Evolutionary conservation across 2,113 vertebrate genomes (phyloP), one percentile per base, ranked within the genome.

Genomic region (Manacus vitellinus): DNA sequence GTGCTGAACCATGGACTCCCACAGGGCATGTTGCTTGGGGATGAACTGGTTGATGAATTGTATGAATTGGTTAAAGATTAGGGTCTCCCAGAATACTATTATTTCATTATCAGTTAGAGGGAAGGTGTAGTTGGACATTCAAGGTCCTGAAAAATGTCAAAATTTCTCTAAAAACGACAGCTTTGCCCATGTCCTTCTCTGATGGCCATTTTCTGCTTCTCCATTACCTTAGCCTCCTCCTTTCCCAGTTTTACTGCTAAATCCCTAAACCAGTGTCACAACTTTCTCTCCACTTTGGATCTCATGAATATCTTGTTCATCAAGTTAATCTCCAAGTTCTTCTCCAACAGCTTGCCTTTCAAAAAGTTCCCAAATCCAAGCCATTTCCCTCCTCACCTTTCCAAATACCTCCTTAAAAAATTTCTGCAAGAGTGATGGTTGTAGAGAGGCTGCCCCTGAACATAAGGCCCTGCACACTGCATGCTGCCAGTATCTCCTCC

Each of bases 381-480:
- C 9, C 7, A 3, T 43, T 85, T 92, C 8, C 7, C 14, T 67
- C 47, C 14, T 16, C 10, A 7, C 8, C n/a, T 59, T 88, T 79
- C 52, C 33, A 51, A 43, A 51, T 22, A 62, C 10, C 4, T 92
- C 20, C 33, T 20, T 51, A 31, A 28, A 27, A 66, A 85, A 63
- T 10, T 65, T 66, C 31, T 77, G 20, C 23, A 71, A 30, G 49
- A 81, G 8, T 12, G 25, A 47, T 19, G 10, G 33, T 16, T 77
- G 18, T 62, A 37, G 35, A 33, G 46, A 51, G 2, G 12, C 43
- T 75, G 28, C 22, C 28, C 55, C 4, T 0, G 21, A 0, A 1
- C 28, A 30, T 9, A 28, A 61, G 16, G 35, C 33, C 20, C 47
- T 47, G 59, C 6, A 52, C 59, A 76, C 1, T 6, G 10, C 37